Evolutionary conservation across 1,140 invertebrate species (phyloP), one percentile per base, ranked within the genome.

Genomic region (Hylaeus volcanicus): DNA sequence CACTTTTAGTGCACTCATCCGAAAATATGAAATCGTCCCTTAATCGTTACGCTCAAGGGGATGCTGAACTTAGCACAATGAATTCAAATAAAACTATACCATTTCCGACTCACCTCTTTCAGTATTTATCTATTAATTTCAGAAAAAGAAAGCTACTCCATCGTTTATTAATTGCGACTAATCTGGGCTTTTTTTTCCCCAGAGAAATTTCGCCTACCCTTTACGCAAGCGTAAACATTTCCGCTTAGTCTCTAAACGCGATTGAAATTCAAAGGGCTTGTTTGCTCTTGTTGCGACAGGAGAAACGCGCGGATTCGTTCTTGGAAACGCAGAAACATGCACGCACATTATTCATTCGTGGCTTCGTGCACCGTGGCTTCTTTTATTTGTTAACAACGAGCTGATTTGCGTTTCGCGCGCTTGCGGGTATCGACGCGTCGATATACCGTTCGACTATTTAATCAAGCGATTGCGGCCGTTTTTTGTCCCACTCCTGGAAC

Each of bases 381-480:
- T 37, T 72, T 55, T 12, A 6, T 43, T 55, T 56, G 43, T 73
- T n/a, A 48, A n/a, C 26, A 73, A 41, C 8, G 9, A 26, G 3
- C 53, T 39, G 14, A 14, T 72, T 73, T 71, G 41, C 45, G 14
- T 74, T 75, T 85, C 39, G 14, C 45, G 39, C 14, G 41, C 15
- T 45, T 58, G 6, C 60, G 9, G 39, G 12, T 61, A 45, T 68
- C 43, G 60, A 14, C 51, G 41, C 43, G 53, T 60, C 66, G 6
- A 74, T 77, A 74, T 77, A 66, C 69, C 37, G 53, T 86, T 64
- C 8, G 56, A 65, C 45, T 81, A 58, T 78, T 85, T 83, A 68
- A 75, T 78, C 86, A 75, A 84, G 66, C 51, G 78, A 76, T 71
- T 81, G 63, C 41, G 56, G 11, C 26, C 8, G 39, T 9, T 2